Percentiles rank a stretch among this genome's conserved stretches.
Conservation (phyloP, 2,888 invertebrate species). For the Cerceris ruficornis region DNA sequence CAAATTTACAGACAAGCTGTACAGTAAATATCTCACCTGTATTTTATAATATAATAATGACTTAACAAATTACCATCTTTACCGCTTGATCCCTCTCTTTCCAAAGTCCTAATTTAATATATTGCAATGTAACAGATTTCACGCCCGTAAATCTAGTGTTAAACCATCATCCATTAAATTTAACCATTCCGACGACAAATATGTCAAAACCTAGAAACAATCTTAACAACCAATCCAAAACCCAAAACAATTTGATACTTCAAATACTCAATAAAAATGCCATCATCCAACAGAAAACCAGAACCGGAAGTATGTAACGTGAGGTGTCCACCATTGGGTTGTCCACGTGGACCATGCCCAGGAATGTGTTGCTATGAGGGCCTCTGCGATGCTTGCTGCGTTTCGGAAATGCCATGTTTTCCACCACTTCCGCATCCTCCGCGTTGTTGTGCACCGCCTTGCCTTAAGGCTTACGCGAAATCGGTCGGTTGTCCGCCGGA, state of each 20-base stretch:
- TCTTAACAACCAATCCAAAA: neutral
- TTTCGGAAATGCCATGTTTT: constrained; percentile 67
- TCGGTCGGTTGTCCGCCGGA: constrained; percentile 30
- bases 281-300: constrained; percentile 61
- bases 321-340: constrained; percentile 72
- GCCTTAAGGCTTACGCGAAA: constrained; percentile 25
- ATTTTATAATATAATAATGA: too few species aligned
- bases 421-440: constrained; percentile 56
- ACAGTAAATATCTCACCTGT: too few species aligned
- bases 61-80: too few species aligned
- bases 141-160: too few species aligned
- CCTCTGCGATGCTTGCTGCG: constrained; percentile 67
- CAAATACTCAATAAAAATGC: too few species aligned
- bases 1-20: too few species aligned
- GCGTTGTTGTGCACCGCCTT: constrained; percentile 53
- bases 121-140: too few species aligned
- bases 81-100: too few species aligned
- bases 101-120: too few species aligned
- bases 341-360: constrained; percentile 72
- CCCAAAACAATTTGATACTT: too few species aligned
- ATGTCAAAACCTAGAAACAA: neutral
- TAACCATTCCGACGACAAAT: too few species aligned
- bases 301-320: constrained; percentile 73
- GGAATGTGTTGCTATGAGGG: constrained; percentile 67
- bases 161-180: too few species aligned